Evolutionary conservation across 1,140 invertebrate species (phyloP).

Genomic region (Platorchestia sp.): DNA sequence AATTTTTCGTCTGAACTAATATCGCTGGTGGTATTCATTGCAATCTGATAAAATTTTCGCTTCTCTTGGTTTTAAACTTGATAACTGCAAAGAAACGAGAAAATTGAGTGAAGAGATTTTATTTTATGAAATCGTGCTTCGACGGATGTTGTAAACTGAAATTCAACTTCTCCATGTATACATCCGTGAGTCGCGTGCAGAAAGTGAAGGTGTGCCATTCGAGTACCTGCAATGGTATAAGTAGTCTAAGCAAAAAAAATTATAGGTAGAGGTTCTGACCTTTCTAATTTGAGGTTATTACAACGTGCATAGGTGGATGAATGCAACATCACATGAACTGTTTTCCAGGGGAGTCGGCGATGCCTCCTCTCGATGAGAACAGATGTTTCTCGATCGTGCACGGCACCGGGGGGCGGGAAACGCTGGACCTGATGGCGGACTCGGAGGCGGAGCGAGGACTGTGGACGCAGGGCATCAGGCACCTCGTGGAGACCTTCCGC

Average conservation of each 20-base stretch:
- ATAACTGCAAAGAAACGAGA: neutral
- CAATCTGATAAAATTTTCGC: no score
- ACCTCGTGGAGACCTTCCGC: slow-evolving; percentile 51
- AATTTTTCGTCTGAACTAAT: no score
- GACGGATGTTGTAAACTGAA: no score
- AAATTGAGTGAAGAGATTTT: neutral
- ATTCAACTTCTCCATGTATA: no score
- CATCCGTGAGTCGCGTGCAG: neutral
- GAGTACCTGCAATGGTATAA: neutral
- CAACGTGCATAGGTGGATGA: neutral
- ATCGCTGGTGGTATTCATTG: no score
- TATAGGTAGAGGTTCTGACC: neutral
- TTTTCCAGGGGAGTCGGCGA: neutral
- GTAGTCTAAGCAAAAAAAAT: neutral
- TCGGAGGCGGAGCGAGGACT: slow-evolving; percentile 68
- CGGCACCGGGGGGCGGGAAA: slow-evolving; percentile 66
- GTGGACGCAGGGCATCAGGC: slow-evolving; percentile 18
- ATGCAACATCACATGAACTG: neutral
- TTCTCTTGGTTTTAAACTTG: neutral
- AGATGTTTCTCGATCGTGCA: slow-evolving; percentile 74
- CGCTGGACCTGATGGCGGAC: slow-evolving; percentile 72
- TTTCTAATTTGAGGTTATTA: neutral
- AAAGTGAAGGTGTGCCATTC: neutral
- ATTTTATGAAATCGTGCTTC: neutral
- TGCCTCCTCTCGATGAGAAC: slow-evolving; percentile 70